Percentiles rank a stretch among this genome's conserved stretches.
Conservation (phyloP, 2,888 invertebrate species). For the Acrobasis consociella region DNA sequence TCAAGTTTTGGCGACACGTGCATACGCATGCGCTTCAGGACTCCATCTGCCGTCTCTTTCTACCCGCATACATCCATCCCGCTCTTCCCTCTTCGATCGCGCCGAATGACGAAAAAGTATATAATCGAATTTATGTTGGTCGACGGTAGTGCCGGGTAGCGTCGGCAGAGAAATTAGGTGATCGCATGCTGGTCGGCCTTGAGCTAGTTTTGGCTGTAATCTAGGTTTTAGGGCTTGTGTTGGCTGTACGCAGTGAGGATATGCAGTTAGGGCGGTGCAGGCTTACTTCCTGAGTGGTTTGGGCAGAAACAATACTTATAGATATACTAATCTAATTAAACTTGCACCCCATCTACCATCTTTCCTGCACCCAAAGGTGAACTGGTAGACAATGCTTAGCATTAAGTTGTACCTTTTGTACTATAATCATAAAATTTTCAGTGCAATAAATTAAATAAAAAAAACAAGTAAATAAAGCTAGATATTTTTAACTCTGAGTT, state of each 20-base stretch:
- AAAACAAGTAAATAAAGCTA: no score
- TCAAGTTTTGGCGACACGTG: slow-evolving; percentile 63
- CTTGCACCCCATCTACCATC: no score
- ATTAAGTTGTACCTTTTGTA: no score
- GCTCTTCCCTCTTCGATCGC: slow-evolving; percentile 73
- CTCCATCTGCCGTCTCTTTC: slow-evolving; percentile 45
- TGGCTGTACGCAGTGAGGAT: not conserved
- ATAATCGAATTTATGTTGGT: slow-evolving; percentile 78
- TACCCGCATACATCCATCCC: slow-evolving; percentile 47
- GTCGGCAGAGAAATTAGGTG: slow-evolving; percentile 49
- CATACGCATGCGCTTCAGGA: slow-evolving; percentile 65
- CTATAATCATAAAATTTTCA: no score
- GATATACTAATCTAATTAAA: no score
- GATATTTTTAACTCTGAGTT: no score
- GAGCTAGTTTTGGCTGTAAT: slow-evolving; percentile 42
- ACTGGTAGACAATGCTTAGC: no score
- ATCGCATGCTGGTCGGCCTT: slow-evolving; percentile 48
- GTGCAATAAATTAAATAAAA: no score
- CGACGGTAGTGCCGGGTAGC: slow-evolving; percentile 47
- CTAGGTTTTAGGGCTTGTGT: slow-evolving; percentile 22
- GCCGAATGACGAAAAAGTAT: slow-evolving; percentile 77
- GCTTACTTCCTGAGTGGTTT: not conserved
- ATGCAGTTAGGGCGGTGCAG: not conserved
- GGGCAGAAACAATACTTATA: no score
- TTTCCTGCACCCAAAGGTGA: no score